Conservation (phyloP, 2,797 vertebrate species). For the Salarias fasciatus region DNA sequence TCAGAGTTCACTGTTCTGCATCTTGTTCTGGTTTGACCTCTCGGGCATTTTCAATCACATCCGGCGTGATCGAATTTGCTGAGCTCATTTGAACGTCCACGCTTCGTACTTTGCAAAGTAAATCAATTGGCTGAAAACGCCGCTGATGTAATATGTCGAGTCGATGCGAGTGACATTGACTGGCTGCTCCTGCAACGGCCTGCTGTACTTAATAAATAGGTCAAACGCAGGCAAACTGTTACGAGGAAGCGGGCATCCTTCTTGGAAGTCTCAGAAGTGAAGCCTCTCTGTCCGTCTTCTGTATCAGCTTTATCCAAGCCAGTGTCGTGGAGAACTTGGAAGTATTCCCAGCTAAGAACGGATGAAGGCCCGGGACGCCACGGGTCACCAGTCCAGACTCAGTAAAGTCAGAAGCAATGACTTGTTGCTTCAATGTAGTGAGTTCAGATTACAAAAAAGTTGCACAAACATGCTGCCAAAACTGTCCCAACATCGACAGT, state of each 20-base stretch:
- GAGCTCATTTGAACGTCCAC: constrained; percentile 20
- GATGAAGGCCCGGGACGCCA: no score
- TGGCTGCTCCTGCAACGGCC: constrained; percentile 19
- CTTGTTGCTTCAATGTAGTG: no score
- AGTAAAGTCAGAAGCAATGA: no score
- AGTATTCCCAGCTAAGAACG: no score
- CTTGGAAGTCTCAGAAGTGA: constrained; percentile 5
- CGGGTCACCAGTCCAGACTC: no score
- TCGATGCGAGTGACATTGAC: constrained; percentile 44
- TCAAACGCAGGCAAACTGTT: constrained; percentile 23
- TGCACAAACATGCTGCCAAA: not conserved
- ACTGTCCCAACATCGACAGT: no score
- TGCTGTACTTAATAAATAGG: constrained; percentile 39
- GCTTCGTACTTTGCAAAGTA: constrained; percentile 17
- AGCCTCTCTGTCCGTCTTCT: not conserved
- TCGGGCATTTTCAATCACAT: constrained; percentile 10
- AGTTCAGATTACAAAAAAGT: not conserved
- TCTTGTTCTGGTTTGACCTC: constrained; percentile 16
- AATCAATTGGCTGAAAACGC: constrained; percentile 43
- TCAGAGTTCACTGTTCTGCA: constrained; percentile 4
- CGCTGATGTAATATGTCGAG: constrained; percentile 31
- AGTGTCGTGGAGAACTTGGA: no score
- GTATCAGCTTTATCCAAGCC: no score
- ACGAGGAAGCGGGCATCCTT: constrained; percentile 11
- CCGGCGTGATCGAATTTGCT: constrained; percentile 19